Conservation (phyloP, 2,797 vertebrate genomes). For the Aeoliscus strigatus region DNA sequence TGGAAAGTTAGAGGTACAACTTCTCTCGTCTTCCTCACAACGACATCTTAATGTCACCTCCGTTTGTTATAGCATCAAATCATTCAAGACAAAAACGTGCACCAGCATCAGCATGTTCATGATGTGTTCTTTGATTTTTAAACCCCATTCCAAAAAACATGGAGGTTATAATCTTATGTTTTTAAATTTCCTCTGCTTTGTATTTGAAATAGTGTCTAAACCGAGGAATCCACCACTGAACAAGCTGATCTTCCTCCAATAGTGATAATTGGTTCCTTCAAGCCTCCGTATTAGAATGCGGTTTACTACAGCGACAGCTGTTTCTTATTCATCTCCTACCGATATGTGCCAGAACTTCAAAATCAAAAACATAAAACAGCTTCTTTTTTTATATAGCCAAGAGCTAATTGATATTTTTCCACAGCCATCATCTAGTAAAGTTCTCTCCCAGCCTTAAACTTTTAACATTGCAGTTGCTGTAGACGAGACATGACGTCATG, state of each 20-base stretch:
- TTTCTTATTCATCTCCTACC: conserved; percentile 39
- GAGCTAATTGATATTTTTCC: conserved; percentile 71
- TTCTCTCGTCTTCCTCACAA: too few relatives aligned
- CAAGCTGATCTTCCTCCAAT: conserved; percentile 37
- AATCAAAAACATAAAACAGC: conserved; percentile 40
- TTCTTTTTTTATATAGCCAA: conserved; percentile 36
- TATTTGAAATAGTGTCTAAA: conserved; percentile 16
- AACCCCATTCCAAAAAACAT: too few relatives aligned
- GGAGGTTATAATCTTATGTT: too few relatives aligned
- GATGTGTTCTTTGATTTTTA: too few relatives aligned
- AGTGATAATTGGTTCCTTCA: conserved; percentile 49
- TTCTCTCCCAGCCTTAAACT: conserved; percentile 57
- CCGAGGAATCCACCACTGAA: conserved; percentile 23
- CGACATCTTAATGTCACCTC: too few relatives aligned
- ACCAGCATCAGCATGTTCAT: too few relatives aligned
- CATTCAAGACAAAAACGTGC: too few relatives aligned
- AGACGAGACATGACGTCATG: conserved; percentile 75
- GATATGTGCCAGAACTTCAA: conserved; percentile 30
- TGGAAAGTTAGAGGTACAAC: too few relatives aligned
- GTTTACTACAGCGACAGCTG: conserved; percentile 48
- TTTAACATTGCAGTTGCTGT: conserved; percentile 56
- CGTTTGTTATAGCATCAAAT: too few relatives aligned
- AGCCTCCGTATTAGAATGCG: conserved; percentile 34
- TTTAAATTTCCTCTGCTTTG: too few relatives aligned
- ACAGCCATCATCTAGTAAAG: conserved; percentile 61